Conservation (phyloP, 1,140 invertebrate genomes). For the Globodera ellingtonae region DNA sequence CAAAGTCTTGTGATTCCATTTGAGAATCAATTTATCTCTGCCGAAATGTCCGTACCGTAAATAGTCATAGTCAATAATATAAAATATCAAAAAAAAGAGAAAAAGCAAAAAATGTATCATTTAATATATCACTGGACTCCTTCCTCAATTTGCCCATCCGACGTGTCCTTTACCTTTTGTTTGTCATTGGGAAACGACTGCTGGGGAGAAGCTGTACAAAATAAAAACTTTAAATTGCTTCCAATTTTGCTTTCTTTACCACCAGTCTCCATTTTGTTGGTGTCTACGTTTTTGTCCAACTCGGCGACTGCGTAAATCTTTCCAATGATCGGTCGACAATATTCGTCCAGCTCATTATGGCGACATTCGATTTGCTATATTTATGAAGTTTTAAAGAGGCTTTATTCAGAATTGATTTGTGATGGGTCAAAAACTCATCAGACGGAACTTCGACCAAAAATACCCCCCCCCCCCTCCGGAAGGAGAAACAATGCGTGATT, state of each 20-base stretch:
- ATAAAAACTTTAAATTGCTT: background rate
- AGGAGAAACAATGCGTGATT: too few species aligned
- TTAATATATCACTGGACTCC: background rate
- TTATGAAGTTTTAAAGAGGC: too few species aligned
- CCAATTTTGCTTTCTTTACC: background rate
- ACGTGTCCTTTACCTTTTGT: background rate
- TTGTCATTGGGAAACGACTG: background rate
- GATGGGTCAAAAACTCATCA: too few species aligned
- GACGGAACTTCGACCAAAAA: too few species aligned
- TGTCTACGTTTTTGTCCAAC: background rate
- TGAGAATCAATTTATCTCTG: too few species aligned
- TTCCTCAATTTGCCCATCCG: background rate
- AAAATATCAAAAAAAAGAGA: background rate
- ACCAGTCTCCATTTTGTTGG: background rate
- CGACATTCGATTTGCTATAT: slow-evolving; percentile 28
- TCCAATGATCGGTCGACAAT: slow-evolving; percentile 15
- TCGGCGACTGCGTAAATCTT: slow-evolving; percentile 14
- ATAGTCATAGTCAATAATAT: background rate
- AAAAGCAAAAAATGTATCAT: background rate
- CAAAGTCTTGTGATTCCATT: too few species aligned
- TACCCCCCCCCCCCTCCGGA: too few species aligned
- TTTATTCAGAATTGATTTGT: too few species aligned
- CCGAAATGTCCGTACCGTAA: too few species aligned
- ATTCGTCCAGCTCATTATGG: slow-evolving; percentile 22
- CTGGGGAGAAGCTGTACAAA: background rate